Conservation (phyloP, 2,888 invertebrate species). For the Lasioglossum marginatum region DNA sequence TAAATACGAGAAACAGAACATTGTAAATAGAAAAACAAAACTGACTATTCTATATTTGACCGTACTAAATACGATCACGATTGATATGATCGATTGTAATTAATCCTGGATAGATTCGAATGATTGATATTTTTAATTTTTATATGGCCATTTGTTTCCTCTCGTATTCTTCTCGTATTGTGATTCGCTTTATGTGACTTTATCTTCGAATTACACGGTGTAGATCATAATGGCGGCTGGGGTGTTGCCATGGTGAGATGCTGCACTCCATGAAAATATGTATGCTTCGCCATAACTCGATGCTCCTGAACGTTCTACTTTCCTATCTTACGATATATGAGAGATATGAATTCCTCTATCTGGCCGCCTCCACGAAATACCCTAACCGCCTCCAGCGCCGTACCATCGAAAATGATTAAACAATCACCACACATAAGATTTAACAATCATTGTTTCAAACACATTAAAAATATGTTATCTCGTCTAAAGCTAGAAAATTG, state of each 20-base stretch:
- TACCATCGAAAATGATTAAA: background rate
- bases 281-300: slow-evolving; percentile 69
- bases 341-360: slow-evolving; percentile 81
- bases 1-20: background rate
- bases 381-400: background rate
- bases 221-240: slow-evolving; percentile 23
- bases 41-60: background rate
- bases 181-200: background rate
- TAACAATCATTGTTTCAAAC: too few relatives aligned
- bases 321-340: slow-evolving; percentile 78
- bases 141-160: background rate
- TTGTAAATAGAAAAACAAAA: background rate
- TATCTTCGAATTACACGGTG: background rate
- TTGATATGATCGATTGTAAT: background rate
- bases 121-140: too few relatives aligned
- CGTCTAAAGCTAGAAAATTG: too few relatives aligned
- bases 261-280: slow-evolving; percentile 73
- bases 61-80: too few relatives aligned
- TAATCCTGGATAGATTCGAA: background rate
- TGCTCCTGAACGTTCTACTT: slow-evolving; percentile 77
- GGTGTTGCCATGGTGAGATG: slow-evolving; percentile 58
- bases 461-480: too few relatives aligned
- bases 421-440: too few relatives aligned
- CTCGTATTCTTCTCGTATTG: background rate
- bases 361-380: slow-evolving; percentile 28